These are phyloP conservation scores for Drosophila algonquin DNA, from an alignment of 2,888 invertebrate species.

Conservation along the genomic window DNA sequence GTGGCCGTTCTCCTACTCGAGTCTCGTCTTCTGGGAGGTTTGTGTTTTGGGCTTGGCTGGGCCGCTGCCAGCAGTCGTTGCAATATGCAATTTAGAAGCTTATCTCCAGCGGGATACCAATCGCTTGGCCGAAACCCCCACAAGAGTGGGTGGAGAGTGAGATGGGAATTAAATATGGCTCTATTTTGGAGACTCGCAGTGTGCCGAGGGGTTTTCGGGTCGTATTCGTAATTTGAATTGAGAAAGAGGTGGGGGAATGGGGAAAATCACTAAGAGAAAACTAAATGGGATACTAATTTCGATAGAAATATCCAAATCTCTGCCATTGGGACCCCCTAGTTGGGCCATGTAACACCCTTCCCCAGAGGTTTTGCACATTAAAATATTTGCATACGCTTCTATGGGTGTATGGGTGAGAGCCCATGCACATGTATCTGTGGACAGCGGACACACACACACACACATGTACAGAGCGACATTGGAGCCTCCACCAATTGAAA, in stretches of 20 bases:
- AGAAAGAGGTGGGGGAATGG: slow-evolving; percentile 7
- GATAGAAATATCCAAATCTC: slow-evolving; percentile 2
- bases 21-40: slow-evolving; percentile 52
- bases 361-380: slow-evolving; percentile 59
- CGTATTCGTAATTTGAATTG: slow-evolving; percentile 12
- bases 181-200: slow-evolving; percentile 64
- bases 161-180: slow-evolving; percentile 74
- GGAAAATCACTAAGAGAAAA: background rate
- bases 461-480: slow-evolving; percentile 39
- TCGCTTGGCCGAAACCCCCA: slow-evolving; percentile 53
- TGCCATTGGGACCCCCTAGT: slow-evolving; percentile 25
- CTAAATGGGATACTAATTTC: background rate
- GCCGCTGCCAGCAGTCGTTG: slow-evolving; percentile 53
- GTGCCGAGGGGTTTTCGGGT: slow-evolving; percentile 2
- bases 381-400: slow-evolving; percentile 66
- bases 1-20: slow-evolving; percentile 59
- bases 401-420: slow-evolving; percentile 37
- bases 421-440: slow-evolving; percentile 43
- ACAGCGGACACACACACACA: slow-evolving; percentile 52
- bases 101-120: slow-evolving; percentile 69
- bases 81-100: slow-evolving; percentile 76
- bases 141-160: slow-evolving; percentile 69
- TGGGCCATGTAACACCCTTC: slow-evolving; percentile 40
- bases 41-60: slow-evolving; percentile 60
- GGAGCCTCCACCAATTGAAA: slow-evolving; percentile 76